Evolutionary conservation across 2,888 invertebrate species (phyloP).

Genomic region (Brachyopa scutellaris): DNA sequence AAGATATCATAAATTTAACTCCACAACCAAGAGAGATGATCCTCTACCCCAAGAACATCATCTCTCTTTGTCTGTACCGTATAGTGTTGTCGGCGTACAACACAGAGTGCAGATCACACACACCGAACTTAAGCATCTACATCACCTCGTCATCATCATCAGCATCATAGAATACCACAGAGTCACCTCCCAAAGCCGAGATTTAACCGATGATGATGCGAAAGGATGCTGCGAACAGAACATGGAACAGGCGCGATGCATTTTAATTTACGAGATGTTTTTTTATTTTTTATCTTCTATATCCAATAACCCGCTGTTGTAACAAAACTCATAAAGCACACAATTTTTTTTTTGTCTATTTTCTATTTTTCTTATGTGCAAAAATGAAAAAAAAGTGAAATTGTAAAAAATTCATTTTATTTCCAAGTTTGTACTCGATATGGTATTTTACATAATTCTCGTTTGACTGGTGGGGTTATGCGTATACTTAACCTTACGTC

Average conservation of each 20-base stretch:
- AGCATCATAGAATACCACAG: constrained; percentile 52
- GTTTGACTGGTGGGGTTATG: constrained; percentile 38
- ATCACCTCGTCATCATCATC: constrained; percentile 57
- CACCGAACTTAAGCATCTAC: constrained; percentile 56
- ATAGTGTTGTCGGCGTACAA: constrained; percentile 50
- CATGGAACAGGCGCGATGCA: constrained; percentile 62
- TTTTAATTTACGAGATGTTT: constrained; percentile 72
- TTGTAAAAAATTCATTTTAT: constrained; percentile 51
- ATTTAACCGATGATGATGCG: constrained; percentile 18
- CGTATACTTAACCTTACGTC: constrained; percentile 67
- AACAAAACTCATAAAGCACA: constrained; percentile 61
- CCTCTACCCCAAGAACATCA: constrained; percentile 34
- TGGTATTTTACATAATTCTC: constrained; percentile 19
- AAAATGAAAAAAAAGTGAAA: constrained; percentile 32
- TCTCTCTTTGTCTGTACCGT: constrained; percentile 5
- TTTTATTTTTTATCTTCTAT: constrained; percentile 22
- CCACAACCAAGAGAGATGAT: constrained; percentile 21
- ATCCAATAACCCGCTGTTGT: constrained; percentile 57
- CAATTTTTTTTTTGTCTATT: constrained; percentile 37
- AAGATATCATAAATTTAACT: constrained; percentile 70
- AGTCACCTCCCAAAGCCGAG: constrained; percentile 55
- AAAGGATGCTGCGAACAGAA: constrained; percentile 47
- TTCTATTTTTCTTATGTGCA: constrained; percentile 11
- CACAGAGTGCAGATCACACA: constrained; percentile 40
- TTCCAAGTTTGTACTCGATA: constrained; percentile 12